A percentile compares a stretch with the other conserved stretches of the same genome.
Conservation (phyloP, 64 coral and sea anemone genomes). For the Porites lutea region DNA sequence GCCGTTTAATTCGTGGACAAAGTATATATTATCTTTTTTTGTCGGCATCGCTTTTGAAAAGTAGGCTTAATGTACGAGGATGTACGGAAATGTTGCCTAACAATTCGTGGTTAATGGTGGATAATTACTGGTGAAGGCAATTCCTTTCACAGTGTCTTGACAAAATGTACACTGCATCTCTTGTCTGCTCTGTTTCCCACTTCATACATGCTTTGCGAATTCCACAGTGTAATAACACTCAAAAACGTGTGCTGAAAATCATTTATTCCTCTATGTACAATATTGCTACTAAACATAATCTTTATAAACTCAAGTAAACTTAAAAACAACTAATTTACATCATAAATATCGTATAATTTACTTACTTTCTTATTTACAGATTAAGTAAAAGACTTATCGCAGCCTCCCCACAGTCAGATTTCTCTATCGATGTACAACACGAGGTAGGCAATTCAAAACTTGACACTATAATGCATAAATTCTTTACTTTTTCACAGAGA, state of each 20-base stretch:
- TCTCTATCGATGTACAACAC: conserved; percentile 95
- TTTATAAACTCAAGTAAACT: conserved; percentile 3
- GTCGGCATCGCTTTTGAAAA: too few species aligned
- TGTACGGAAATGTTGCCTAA: too few species aligned
- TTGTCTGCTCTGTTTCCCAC: too few species aligned
- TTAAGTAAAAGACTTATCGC: conserved; percentile 64
- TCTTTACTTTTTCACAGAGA: not conserved
- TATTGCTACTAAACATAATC: not conserved
- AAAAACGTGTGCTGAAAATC: not conserved
- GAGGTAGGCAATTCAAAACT: conserved; percentile 74
- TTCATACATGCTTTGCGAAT: too few species aligned
- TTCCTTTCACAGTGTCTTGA: too few species aligned
- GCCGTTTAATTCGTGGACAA: too few species aligned
- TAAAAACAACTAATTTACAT: not conserved
- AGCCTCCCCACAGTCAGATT: conserved; percentile 71
- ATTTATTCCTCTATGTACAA: conserved; percentile 8
- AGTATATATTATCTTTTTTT: too few species aligned
- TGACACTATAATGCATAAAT: not conserved
- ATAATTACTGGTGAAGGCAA: too few species aligned
- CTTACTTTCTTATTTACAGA: not conserved
- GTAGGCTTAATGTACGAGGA: too few species aligned
- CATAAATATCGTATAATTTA: not conserved
- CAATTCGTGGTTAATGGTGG: too few species aligned
- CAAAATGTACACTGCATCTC: too few species aligned
- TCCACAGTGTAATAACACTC: too few species aligned